These are phyloP conservation scores for Chaenocephalus aceratus DNA, from an alignment of 2,113 vertebrate genomes.

Conservation along the genomic window DNA sequence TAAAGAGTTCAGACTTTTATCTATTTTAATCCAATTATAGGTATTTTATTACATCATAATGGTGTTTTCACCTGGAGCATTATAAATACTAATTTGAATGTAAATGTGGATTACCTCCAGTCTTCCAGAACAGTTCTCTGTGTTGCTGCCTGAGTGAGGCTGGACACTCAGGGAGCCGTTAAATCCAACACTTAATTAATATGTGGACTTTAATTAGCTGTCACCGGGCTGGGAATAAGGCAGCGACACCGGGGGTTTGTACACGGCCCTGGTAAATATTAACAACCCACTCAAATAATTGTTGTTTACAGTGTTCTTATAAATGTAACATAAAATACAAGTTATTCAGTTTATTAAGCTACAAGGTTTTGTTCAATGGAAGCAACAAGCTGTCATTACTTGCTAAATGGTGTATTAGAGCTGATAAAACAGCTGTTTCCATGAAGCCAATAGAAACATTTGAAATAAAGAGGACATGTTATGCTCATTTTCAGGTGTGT, in stretches of 20 bases:
- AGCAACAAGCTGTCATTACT: not conserved
- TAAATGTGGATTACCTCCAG: slow-evolving; percentile 4
- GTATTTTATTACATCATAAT: not conserved
- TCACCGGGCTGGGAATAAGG: slow-evolving; percentile 31
- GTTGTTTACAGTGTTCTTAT: not conserved
- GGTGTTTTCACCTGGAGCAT: not conserved
- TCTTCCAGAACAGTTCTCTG: not conserved
- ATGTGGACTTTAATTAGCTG: slow-evolving; percentile 57
- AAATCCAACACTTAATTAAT: slow-evolving; percentile 43
- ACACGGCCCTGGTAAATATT: slow-evolving; percentile 12
- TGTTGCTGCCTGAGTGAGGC: slow-evolving; percentile 2
- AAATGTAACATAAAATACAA: not conserved
- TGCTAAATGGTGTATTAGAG: not conserved
- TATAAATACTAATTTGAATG: slow-evolving; percentile 3
- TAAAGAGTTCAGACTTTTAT: not conserved
- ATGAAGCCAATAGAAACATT: not conserved
- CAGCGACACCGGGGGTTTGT: slow-evolving; percentile 23
- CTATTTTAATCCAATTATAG: not conserved
- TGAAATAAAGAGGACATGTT: too few relatives aligned
- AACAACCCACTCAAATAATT: slow-evolving; percentile 11
- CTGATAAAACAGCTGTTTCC: not conserved
- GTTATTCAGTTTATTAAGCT: not conserved
- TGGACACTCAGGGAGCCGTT: slow-evolving; percentile 35
- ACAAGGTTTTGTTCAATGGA: not conserved
- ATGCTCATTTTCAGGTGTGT: too few relatives aligned